A percentile compares a stretch with the other conserved stretches of the same genome.
These are phyloP conservation scores for Brienomyrus brachyistius DNA, from an alignment of 2,113 vertebrate species.

Conservation along the genomic window DNA sequence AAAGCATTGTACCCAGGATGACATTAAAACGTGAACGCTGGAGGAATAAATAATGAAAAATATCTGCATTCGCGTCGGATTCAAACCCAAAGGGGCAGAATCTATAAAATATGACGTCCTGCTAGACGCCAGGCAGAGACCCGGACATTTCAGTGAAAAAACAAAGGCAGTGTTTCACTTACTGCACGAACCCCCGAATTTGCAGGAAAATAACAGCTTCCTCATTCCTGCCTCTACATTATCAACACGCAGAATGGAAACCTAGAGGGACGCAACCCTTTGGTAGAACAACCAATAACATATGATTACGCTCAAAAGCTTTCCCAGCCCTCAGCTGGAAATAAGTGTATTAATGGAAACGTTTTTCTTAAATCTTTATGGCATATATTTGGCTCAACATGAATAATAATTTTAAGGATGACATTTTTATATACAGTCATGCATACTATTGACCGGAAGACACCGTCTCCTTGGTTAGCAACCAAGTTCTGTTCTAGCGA, in stretches of 20 bases:
- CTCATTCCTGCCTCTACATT: not conserved
- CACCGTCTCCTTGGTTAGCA: not conserved
- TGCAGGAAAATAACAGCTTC: not conserved
- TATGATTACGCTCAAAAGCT: slow-evolving; percentile 23
- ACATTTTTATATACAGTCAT: not conserved
- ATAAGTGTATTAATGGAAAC: slow-evolving; percentile 44
- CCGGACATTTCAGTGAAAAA: slow-evolving; percentile 48
- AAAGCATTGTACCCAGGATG: slow-evolving; percentile 13
- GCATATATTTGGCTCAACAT: not conserved
- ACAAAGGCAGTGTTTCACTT: slow-evolving; percentile 39
- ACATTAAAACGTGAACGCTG: slow-evolving; percentile 49
- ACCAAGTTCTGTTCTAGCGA: not conserved
- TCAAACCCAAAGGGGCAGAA: slow-evolving; percentile 55
- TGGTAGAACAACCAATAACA: not conserved
- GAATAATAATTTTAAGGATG: not conserved
- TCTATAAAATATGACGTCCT: slow-evolving; percentile 66
- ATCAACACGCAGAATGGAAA: not conserved
- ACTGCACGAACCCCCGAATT: not conserved
- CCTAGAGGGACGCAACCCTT: not conserved
- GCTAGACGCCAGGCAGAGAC: slow-evolving; percentile 45
- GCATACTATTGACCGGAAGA: not conserved
- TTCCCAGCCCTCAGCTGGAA: slow-evolving; percentile 28
- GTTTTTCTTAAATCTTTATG: not conserved
- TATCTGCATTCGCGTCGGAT: slow-evolving; percentile 62
- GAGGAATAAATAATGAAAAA: slow-evolving; percentile 49